Percentiles rank a stretch among this genome's conserved stretches.
Conservation (phyloP, 2,113 vertebrate genomes). For the Lophotis ruficrista region DNA sequence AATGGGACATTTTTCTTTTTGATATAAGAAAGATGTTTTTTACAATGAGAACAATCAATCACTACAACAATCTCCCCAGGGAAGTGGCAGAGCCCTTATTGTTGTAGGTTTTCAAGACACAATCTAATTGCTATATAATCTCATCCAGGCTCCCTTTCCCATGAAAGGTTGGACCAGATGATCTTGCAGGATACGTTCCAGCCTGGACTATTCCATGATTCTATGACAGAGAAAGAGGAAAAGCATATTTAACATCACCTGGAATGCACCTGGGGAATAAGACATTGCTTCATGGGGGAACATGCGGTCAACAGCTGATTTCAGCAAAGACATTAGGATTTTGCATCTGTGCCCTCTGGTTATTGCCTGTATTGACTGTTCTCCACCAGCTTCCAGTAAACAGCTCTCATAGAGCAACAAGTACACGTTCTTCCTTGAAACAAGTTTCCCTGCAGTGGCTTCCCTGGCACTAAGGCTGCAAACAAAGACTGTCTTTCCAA, state of each 20-base stretch:
- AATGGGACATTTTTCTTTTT: not conserved
- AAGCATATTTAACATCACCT: not conserved
- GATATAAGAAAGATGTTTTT: not conserved
- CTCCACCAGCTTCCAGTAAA: not conserved
- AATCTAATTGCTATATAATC: not conserved
- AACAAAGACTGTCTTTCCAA: not conserved
- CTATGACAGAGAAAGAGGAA: not conserved
- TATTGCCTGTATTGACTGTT: not conserved
- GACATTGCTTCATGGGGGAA: not conserved
- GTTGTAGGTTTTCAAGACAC: not conserved
- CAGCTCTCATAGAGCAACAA: not conserved
- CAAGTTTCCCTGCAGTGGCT: not conserved
- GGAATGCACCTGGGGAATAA: not conserved
- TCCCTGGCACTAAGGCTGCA: not conserved
- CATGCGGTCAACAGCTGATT: not conserved
- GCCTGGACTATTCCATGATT: not conserved
- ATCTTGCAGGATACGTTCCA: not conserved
- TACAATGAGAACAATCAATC: not conserved
- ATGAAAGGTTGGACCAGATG: not conserved
- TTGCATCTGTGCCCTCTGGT: not conserved
- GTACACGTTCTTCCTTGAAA: not conserved
- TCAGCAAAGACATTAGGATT: not conserved
- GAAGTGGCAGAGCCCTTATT: not conserved
- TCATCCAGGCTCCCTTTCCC: not conserved
- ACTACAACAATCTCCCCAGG: not conserved